Base-by-base conservation (phyloP, 2,888 invertebrate species). In the Aphodius sticticus region DNA sequence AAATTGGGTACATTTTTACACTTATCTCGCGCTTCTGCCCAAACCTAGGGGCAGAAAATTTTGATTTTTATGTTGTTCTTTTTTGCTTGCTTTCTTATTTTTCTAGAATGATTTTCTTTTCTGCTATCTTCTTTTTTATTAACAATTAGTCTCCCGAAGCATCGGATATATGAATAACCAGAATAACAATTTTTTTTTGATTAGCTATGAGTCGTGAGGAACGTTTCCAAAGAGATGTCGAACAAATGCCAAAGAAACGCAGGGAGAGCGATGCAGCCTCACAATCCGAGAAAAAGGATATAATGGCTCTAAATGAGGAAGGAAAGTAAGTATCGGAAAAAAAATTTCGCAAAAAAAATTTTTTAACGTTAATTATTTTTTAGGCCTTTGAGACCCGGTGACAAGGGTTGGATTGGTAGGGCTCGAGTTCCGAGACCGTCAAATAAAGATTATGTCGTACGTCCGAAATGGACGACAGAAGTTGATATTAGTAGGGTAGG, bases 371-470 rank as follows among this genome's bases (percentile, higher is more conserved):
- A 14, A n/a, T 6, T 16, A 76, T 16, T 53, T 70, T 70, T 70
- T 78, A 95, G 95, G 87, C 91, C 93, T 77, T 89, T 96, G 81
- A 92, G 97, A 79, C 99, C 99, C 0, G 99, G 99, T 80, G 98
- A 98, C 88, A 95, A 96, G 83, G 99, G 99, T 70, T 99, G 97
- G 97, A 94, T 98, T 82, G 94, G 95, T 53, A 92, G 99, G 87
- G 99, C 99, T 14, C 92, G 99, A 80, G 99, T 99, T 79, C 99
- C 99, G 26, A 90, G 93, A 87, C 98, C 98, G 35, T 97, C 98
- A 76, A 97, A 95, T 88, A 99, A 97, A 90, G 99, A 99, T 90
- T 99, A 99, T 89, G 96, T 99, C 77, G 94, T 96, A 84, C 92
- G 99, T 76, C 99, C 99, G 14, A 96, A 96, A 89, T 97, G 96